These are phyloP conservation scores for Tapera naevia DNA, from an alignment of 2,797 vertebrate genomes.

Conservation along the genomic window DNA sequence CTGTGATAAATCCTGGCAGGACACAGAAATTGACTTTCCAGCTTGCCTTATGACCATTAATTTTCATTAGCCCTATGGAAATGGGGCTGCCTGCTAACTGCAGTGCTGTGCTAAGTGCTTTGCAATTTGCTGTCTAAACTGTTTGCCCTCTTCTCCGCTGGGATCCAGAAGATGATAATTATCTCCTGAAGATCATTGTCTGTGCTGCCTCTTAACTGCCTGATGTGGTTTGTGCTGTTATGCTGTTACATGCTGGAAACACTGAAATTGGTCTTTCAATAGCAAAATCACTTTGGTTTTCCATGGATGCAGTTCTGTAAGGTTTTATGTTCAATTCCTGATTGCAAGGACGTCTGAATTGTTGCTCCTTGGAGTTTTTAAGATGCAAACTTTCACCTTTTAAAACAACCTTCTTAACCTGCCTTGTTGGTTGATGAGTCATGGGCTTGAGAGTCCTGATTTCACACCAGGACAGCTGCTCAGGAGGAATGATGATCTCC, in stretches of 20 bases:
- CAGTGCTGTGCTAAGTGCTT: not conserved
- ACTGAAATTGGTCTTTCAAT: not conserved
- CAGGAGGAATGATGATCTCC: not conserved
- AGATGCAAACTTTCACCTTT: not conserved
- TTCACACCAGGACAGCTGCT: not conserved
- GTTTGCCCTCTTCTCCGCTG: not conserved
- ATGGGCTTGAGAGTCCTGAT: not conserved
- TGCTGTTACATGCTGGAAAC: not conserved
- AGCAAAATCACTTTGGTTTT: not conserved
- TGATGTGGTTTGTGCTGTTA: not conserved
- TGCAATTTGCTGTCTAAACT: not conserved
- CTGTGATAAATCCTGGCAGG: not conserved
- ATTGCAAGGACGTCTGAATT: not conserved
- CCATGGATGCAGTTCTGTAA: not conserved
- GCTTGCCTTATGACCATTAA: not conserved
- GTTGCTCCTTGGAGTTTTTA: not conserved
- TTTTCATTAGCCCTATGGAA: not conserved
- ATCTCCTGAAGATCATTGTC: not conserved
- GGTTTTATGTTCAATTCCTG: not conserved
- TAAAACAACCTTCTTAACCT: not conserved
- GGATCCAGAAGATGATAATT: not conserved
- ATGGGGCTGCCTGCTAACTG: not conserved
- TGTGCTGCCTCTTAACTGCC: not conserved
- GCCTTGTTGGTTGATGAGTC: not conserved
- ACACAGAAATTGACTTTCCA: not conserved